Evolutionary conservation across 2,888 invertebrate genomes (phyloP).

Genomic region (Synanthedon tipuliformis): DNA sequence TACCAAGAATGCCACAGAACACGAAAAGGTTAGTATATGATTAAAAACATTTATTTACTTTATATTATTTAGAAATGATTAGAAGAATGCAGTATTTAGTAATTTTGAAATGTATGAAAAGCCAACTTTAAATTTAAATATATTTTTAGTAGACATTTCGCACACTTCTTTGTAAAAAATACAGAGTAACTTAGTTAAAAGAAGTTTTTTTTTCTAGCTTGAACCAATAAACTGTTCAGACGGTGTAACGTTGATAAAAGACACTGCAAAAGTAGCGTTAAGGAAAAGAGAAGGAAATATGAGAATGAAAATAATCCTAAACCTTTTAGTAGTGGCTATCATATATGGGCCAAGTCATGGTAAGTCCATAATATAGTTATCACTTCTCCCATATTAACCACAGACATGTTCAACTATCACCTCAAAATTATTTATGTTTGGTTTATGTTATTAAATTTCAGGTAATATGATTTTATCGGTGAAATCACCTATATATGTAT

Average conservation of each 20-base stretch:
- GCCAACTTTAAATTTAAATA: too few species aligned
- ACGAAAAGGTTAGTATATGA: slow-evolving; percentile 28
- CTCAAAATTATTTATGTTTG: too few species aligned
- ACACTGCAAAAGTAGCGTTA: slow-evolving; percentile 59
- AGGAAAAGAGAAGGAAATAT: slow-evolving; percentile 52
- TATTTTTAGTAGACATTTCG: too few species aligned
- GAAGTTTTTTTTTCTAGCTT: slow-evolving; percentile 23
- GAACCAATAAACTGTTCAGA: slow-evolving; percentile 32
- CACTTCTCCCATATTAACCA: too few species aligned
- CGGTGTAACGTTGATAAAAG: slow-evolving; percentile 40
- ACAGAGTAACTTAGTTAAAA: too few species aligned
- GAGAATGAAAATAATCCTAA: slow-evolving; percentile 51
- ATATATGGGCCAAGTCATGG: slow-evolving; percentile 68
- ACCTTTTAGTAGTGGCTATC: slow-evolving; percentile 56
- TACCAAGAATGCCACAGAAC: slow-evolving; percentile 28
- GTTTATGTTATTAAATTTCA: too few species aligned
- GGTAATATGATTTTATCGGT: too few species aligned
- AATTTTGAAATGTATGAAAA: too few species aligned
- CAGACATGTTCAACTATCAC: too few species aligned
- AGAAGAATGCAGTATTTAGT: not conserved
- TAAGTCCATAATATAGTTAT: slow-evolving; percentile 16
- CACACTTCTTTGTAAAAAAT: too few species aligned
- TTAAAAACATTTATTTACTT: not conserved
- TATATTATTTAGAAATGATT: not conserved
- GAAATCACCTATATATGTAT: too few species aligned